Evolutionary conservation across 2,888 invertebrate genomes (phyloP).

Genomic region (Lordiphosa fenestrarum): DNA sequence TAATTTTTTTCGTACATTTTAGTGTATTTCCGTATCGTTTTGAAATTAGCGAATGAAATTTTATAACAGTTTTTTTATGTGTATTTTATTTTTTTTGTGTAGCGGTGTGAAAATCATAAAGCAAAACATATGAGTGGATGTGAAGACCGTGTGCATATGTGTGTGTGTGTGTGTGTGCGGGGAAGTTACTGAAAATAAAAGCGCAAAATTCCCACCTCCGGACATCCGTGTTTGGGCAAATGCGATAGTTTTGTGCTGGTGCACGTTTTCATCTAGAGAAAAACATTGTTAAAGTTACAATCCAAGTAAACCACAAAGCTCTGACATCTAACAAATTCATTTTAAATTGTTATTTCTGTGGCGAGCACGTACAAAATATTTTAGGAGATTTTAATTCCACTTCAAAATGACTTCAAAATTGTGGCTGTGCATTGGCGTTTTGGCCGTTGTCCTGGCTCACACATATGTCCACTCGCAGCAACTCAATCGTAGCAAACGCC

Average conservation of each 20-base stretch:
- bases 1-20: not conserved
- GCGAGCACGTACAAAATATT: not conserved
- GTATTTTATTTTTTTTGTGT: slow-evolving; percentile 40
- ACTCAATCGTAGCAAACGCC: not conserved
- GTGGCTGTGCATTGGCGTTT: slow-evolving; percentile 17
- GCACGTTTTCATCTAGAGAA: slow-evolving; percentile 13
- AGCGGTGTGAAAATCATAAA: slow-evolving; percentile 61
- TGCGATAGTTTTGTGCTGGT: slow-evolving; percentile 26
- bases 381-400: not conserved
- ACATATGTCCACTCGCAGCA: slow-evolving; percentile 11
- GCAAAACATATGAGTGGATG: slow-evolving; percentile 55
- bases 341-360: slow-evolving; percentile 1
- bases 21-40: not conserved
- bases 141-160: not conserved
- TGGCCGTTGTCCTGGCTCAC: slow-evolving; percentile 28
- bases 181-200: slow-evolving; percentile 58
- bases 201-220: not conserved
- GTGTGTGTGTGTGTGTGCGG: slow-evolving; percentile 1
- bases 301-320: slow-evolving; percentile 13
- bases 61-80: slow-evolving; percentile 49
- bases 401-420: slow-evolving; percentile 26
- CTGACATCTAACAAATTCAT: slow-evolving; percentile 26
- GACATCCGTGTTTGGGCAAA: slow-evolving; percentile 16
- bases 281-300: not conserved
- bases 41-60: not conserved